Percentiles rank a stretch among this genome's conserved stretches.
phyloP scores from a whole-genome alignment of 2,888 invertebrate genomes.

The Drosophila nr. perissopoda region DNA sequence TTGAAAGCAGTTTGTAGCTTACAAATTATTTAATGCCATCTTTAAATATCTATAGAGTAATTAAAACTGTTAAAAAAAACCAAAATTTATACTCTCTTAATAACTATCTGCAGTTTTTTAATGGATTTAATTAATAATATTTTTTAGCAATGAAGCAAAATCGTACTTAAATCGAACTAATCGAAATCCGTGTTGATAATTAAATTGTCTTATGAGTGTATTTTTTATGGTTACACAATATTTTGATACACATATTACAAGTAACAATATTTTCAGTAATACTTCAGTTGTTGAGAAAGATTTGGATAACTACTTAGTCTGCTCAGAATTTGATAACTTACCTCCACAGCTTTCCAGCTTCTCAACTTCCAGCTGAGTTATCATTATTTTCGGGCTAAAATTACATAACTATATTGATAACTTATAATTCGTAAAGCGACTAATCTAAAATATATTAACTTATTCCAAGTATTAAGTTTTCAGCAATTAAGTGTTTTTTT shows the following conservation, averaged over 20 bases:
- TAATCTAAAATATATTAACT: background rate
- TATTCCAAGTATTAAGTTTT: constrained; percentile 2
- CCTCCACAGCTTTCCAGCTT: background rate
- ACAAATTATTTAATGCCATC: accelerated
- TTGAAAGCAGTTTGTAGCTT: background rate
- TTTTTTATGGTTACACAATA: background rate
- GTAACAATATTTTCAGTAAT: background rate
- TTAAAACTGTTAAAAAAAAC: background rate
- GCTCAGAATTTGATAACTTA: background rate
- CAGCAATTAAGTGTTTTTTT: background rate
- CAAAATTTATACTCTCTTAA: background rate
- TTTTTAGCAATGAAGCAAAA: background rate
- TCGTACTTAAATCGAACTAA: too few relatives aligned
- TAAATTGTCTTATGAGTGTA: background rate
- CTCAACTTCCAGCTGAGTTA: background rate
- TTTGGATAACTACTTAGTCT: background rate
- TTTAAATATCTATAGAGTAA: background rate
- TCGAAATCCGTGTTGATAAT: background rate
- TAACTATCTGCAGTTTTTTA: too few relatives aligned
- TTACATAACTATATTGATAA: background rate
- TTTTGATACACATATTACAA: background rate
- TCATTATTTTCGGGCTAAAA: background rate
- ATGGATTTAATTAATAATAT: background rate
- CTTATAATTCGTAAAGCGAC: background rate
- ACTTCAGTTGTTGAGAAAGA: background rate